Base-by-base conservation (phyloP, 2,113 vertebrate species). In the Syrrhaptes paradoxus region DNA sequence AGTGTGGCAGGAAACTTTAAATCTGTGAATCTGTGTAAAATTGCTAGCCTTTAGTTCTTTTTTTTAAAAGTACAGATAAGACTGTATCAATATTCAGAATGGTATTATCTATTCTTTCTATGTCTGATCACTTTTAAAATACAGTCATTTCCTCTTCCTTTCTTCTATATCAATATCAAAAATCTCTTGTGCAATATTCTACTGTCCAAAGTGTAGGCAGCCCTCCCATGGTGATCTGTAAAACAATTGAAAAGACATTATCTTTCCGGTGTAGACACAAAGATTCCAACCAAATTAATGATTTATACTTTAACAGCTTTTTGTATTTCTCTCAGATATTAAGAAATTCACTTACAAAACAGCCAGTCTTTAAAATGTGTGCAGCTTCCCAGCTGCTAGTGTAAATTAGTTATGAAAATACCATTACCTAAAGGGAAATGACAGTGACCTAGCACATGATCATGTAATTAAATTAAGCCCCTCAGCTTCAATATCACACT, bases 401-500 rank as follows among this genome's bases (percentile, higher is more conserved):
- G 29, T 65, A 92, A 94, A 92, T 85, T 80, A 85, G 54, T 79
- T 82, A 89, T 34, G 31, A 95, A 95, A 94, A 89, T 89, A 87
- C 5, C 38, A 72, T 58, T 49, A 67, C 68, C 73, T 67, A 81
- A 67, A 92, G 80, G 79, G 92, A 96, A 87, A 90, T 59, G 26
- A 72, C 68, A 78, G 14, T 71, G 85, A 93, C 67, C 43, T 77
- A 72, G 46, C 38, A 77, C 31, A 51, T 19, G 32, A 74, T 78
- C 38, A 71, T 34, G 12, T 78, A 89, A 85, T 89, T 88, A 88
- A 93, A 87, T 83, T 83, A 83, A 85, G 43, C 10, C 43, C 2
- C 22, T 86, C 49, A 63, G 28, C 19, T 81, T 88, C 59, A 84
- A 24, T 45, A 80, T 24, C 3, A 48, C 84, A 55, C 51, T 78